A percentile compares a stretch with the other conserved stretches of the same genome.
Evolutionary conservation across 2,888 invertebrate genomes (phyloP).

Genomic region (Flexamia atlantica): DNA sequence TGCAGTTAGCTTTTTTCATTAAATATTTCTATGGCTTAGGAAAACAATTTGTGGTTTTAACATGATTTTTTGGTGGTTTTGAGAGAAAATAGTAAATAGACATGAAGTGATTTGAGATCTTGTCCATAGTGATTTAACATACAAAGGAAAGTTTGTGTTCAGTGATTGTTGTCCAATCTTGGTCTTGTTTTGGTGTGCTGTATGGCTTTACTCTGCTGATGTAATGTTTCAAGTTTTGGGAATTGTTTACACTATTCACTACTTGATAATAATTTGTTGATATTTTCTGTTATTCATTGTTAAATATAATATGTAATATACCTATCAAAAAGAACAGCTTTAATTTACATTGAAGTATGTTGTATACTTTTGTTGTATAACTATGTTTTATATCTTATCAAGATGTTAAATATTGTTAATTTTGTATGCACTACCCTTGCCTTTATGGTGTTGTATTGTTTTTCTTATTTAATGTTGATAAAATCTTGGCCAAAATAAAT

Average conservation of each 20-base stretch:
- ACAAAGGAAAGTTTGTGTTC: slow-evolving; percentile 1
- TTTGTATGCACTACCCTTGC: slow-evolving; percentile 67
- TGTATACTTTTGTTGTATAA: slow-evolving; percentile 41
- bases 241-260: neutral
- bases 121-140: neutral
- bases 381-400: slow-evolving; percentile 62
- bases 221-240: neutral
- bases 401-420: slow-evolving; percentile 66
- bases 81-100: too few relatives aligned
- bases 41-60: too few relatives aligned
- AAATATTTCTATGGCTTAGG: too few relatives aligned
- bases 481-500: slow-evolving; percentile 66
- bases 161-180: neutral
- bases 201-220: neutral
- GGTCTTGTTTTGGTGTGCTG: neutral
- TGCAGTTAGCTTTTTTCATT: too few relatives aligned
- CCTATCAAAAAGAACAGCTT: slow-evolving; percentile 61
- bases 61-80: too few relatives aligned
- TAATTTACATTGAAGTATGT: slow-evolving; percentile 60
- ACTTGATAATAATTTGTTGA: slow-evolving; percentile 19
- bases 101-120: neutral
- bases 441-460: slow-evolving; percentile 66
- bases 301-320: slow-evolving; percentile 55
- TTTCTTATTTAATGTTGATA: slow-evolving; percentile 64
- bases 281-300: slow-evolving; percentile 58